phyloP scores from a whole-genome alignment of 1,140 invertebrate genomes.

The Agraylea sexmaculata region DNA sequence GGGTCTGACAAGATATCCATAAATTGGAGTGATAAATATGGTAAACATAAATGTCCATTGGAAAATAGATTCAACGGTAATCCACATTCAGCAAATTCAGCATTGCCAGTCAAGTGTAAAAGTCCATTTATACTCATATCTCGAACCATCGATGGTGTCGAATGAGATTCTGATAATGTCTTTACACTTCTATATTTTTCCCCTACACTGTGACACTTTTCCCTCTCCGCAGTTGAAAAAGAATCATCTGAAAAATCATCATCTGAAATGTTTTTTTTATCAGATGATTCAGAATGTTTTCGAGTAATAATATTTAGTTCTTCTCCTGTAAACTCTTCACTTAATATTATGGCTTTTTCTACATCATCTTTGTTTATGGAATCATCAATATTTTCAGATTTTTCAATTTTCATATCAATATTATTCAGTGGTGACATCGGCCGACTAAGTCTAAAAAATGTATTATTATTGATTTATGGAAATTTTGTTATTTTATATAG shows the following conservation, averaged over 20 bases:
- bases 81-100: slow-evolving; percentile 66
- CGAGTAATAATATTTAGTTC: no score
- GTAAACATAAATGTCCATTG: slow-evolving; percentile 89
- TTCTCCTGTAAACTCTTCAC: no score
- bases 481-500: background rate
- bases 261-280: no score
- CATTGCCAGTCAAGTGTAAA: slow-evolving; percentile 40
- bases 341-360: slow-evolving; percentile 8
- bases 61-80: slow-evolving; percentile 82
- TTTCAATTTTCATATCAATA: no score
- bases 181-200: slow-evolving; percentile 37
- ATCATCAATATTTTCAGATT: no score
- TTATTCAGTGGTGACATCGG: no score
- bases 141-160: slow-evolving; percentile 37
- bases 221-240: slow-evolving; percentile 24
- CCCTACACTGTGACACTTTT: slow-evolving; percentile 38
- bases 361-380: no score
- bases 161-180: slow-evolving; percentile 30
- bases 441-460: no score
- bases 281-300: no score
- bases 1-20: slow-evolving; percentile 83
- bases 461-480: background rate
- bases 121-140: slow-evolving; percentile 41
- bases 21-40: slow-evolving; percentile 92
- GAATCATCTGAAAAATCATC: slow-evolving; percentile 8